Evolutionary conservation across 2,797 vertebrate genomes (phyloP).

Genomic region (Ctenosaura bakeri): DNA sequence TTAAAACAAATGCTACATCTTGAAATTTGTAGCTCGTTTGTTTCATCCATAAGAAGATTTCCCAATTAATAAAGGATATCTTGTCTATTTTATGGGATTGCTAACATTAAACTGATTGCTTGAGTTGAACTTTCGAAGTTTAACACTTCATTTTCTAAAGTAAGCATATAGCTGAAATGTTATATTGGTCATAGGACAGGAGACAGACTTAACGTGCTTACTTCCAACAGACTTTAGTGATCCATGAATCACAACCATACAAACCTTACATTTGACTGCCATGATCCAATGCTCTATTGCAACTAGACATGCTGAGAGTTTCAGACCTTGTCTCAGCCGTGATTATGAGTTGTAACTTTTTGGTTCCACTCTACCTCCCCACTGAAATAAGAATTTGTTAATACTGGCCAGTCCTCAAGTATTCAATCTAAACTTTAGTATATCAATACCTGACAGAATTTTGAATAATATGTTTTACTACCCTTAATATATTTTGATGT

Average conservation of each 20-base stretch:
- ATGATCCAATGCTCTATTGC: not conserved
- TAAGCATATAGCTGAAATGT: not conserved
- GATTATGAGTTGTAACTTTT: not conserved
- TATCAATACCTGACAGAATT: constrained; percentile 48
- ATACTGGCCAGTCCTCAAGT: not conserved
- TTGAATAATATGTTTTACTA: constrained; percentile 61
- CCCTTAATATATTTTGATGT: constrained; percentile 55
- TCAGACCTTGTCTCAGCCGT: not conserved
- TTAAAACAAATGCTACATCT: not conserved
- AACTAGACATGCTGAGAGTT: not conserved
- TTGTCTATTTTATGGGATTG: not conserved
- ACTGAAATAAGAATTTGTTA: not conserved
- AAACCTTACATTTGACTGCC: not conserved
- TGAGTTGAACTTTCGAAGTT: not conserved
- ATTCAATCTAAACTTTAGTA: constrained; percentile 33
- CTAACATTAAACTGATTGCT: not conserved
- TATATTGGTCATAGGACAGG: not conserved
- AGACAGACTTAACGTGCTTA: not conserved
- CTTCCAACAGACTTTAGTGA: not conserved
- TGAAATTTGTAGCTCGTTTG: not conserved
- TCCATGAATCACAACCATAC: not conserved
- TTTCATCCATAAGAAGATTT: not conserved
- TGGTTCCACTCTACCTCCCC: not conserved
- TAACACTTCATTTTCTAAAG: not conserved
- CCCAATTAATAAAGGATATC: not conserved